These are phyloP conservation scores for Entosphenus tridentatus DNA, from an alignment of 2,113 vertebrate species.

Conservation along the genomic window DNA sequence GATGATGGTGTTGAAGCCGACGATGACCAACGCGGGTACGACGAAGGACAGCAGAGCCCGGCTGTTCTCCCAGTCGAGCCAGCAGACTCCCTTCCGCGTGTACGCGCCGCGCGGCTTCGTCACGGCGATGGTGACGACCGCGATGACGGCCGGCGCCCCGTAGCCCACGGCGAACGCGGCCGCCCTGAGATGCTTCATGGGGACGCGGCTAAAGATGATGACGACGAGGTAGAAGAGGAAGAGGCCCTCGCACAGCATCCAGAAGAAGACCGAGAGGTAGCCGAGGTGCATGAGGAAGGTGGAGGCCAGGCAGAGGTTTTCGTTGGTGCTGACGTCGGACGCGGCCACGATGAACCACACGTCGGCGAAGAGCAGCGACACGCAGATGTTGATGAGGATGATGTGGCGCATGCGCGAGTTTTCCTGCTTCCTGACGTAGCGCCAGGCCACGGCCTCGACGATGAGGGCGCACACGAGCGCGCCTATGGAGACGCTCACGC, in stretches of 20 bases:
- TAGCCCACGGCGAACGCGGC: conserved; percentile 39
- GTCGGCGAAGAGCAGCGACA: conserved; percentile 34
- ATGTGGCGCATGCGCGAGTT: conserved; percentile 50
- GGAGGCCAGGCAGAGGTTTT: conserved; percentile 24
- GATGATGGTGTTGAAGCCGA: conserved; percentile 38
- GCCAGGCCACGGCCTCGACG: conserved; percentile 41
- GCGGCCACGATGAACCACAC: conserved; percentile 36
- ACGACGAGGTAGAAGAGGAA: conserved; percentile 43
- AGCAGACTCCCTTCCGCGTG: conserved; percentile 27
- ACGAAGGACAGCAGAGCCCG: conserved; percentile 45
- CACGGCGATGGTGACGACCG: conserved; percentile 31
- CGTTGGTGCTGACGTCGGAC: background rate
- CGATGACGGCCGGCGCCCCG: conserved; percentile 40
- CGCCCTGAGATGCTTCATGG: conserved; percentile 21
- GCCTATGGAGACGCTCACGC: conserved; percentile 37
- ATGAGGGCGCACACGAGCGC: conserved; percentile 37
- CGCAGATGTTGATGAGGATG: conserved; percentile 41
- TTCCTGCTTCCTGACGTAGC: conserved; percentile 25
- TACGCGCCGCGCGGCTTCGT: conserved; percentile 31
- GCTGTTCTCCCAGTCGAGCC: conserved; percentile 46
- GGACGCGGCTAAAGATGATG: conserved; percentile 32
- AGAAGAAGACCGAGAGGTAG: conserved; percentile 61
- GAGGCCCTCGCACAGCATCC: conserved; percentile 54
- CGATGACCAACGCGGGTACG: conserved; percentile 38
- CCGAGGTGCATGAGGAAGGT: conserved; percentile 63